Conservation (phyloP, 2,797 vertebrate genomes). For the Syngnathus rostellatus region DNA sequence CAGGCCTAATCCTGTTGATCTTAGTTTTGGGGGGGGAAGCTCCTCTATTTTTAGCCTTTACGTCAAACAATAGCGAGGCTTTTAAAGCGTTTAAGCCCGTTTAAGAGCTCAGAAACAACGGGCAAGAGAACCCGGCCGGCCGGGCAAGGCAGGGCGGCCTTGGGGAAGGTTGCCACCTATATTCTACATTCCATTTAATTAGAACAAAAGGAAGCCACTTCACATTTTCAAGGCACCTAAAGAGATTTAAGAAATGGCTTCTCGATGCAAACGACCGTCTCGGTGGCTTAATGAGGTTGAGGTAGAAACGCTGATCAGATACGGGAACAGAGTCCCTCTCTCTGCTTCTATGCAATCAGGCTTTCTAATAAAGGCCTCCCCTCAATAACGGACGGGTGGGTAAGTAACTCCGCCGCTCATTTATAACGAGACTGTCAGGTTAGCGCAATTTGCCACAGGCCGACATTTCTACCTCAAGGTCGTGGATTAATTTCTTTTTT, state of each 20-base stretch:
- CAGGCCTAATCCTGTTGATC: neutral
- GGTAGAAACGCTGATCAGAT: neutral
- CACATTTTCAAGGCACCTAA: neutral
- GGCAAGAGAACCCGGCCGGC: no score
- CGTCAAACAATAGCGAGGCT: neutral
- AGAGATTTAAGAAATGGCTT: neutral
- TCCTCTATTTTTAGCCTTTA: neutral
- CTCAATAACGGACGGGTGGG: neutral
- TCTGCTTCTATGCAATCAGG: slow-evolving; percentile 11
- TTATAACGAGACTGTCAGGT: slow-evolving; percentile 34
- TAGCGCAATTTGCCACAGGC: slow-evolving; percentile 6
- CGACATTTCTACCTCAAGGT: slow-evolving; percentile 40
- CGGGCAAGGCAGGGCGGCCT: no score
- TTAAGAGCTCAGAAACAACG: no score
- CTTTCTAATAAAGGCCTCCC: slow-evolving; percentile 19
- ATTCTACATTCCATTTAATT: neutral
- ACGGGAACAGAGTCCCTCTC: slow-evolving; percentile 1
- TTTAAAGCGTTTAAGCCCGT: neutral
- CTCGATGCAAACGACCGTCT: neutral
- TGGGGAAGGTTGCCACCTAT: neutral
- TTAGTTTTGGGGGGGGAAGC: neutral
- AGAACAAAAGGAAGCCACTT: neutral
- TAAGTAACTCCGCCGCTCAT: slow-evolving; percentile 27
- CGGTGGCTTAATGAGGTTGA: neutral
- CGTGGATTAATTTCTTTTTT: slow-evolving; percentile 43